A percentile compares a stretch with the other conserved stretches of the same genome.
Evolutionary conservation across 2,888 invertebrate species (phyloP).

Genomic region (Ligdia adustata): DNA sequence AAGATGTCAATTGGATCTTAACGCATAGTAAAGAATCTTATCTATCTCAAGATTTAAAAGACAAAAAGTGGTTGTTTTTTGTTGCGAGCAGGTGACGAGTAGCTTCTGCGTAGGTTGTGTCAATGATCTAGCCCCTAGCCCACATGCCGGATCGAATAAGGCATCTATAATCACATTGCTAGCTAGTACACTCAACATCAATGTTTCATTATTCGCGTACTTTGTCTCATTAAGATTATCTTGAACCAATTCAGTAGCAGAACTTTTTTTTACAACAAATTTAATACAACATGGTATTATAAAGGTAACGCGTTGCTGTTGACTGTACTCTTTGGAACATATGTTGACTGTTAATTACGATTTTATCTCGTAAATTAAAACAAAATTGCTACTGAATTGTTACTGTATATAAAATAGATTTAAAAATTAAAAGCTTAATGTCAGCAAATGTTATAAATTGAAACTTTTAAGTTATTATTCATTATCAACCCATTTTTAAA

Average conservation of each 20-base stretch:
- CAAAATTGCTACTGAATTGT: conserved; percentile 15
- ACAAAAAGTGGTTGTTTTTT: conserved; percentile 62
- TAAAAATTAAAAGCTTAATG: background rate
- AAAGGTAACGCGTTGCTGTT: conserved; percentile 1
- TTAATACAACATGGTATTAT: conserved; percentile 14
- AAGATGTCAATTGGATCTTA: background rate
- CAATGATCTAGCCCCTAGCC: conserved; percentile 81
- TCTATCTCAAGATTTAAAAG: conserved; percentile 56
- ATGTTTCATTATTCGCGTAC: conserved; percentile 3
- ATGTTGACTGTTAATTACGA: conserved; percentile 44
- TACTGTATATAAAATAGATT: no score
- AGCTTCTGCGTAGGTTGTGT: conserved; percentile 78
- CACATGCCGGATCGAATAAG: conserved; percentile 81
- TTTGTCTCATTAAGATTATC: conserved; percentile 16
- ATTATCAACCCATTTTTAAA: no score
- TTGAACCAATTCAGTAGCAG: conserved; percentile 1
- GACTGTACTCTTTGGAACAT: conserved; percentile 36
- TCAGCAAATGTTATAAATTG: no score
- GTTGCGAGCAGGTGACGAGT: conserved; percentile 76
- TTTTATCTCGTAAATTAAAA: conserved; percentile 45
- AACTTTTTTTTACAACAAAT: background rate
- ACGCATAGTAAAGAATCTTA: conserved; percentile 6
- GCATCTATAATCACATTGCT: conserved; percentile 75
- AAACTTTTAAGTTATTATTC: no score
- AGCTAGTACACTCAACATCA: conserved; percentile 29